phyloP scores from a whole-genome alignment of 2,797 vertebrate species.

The Antrozous pallidus region DNA sequence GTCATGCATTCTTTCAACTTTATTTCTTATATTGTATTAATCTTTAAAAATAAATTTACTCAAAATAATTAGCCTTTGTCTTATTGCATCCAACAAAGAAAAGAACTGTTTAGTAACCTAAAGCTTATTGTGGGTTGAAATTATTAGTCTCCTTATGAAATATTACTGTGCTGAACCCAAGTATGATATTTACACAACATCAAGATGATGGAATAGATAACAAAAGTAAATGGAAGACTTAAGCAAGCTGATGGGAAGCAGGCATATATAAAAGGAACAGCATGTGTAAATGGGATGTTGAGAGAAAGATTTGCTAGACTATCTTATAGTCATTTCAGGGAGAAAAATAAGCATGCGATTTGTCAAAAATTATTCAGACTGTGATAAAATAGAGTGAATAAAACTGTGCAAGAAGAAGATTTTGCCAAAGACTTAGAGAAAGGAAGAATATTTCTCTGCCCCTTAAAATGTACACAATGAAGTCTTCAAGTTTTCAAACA shows the following conservation, averaged over 20 bases:
- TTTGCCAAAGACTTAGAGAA: background rate
- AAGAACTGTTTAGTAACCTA: background rate
- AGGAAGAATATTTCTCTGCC: background rate
- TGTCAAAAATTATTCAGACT: background rate
- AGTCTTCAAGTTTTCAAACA: background rate
- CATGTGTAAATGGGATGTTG: background rate
- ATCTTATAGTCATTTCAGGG: background rate
- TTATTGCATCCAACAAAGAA: background rate
- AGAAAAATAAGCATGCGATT: background rate
- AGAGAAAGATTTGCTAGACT: background rate
- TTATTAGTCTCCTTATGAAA: constrained; percentile 18
- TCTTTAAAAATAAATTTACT: constrained; percentile 51
- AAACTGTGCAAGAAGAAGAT: background rate
- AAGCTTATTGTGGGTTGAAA: background rate
- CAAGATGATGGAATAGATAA: background rate
- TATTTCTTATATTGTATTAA: background rate
- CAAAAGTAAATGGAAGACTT: background rate
- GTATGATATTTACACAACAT: background rate
- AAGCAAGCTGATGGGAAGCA: background rate
- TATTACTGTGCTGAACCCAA: background rate
- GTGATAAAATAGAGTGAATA: background rate
- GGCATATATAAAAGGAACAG: background rate
- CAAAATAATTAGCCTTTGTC: constrained; percentile 17
- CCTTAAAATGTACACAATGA: background rate
- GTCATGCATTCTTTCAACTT: background rate